Evolutionary conservation across 1,140 invertebrate species (phyloP).

Genomic region (Drosophila melanogaster): Release_6_plus_ISO1_MT NC_004354.4:1676001-1676500

Average conservation of each 20-base stretch:
- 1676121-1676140: slow-evolving; percentile 85
- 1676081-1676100: slow-evolving; percentile 51
- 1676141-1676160: slow-evolving; percentile 85
- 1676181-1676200: slow-evolving; percentile 94
- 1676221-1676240: slow-evolving; percentile 12
- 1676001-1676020: slow-evolving; percentile 33
- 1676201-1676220: slow-evolving; percentile 75
- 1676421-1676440: slow-evolving; percentile 6
- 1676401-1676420: slow-evolving; percentile 75
- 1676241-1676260: slow-evolving; percentile 86
- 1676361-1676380: slow-evolving; percentile 87
- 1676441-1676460: slow-evolving; percentile 2
- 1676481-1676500: neutral
- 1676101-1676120: slow-evolving; percentile 87
- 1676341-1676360: slow-evolving; percentile 92
- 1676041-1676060: slow-evolving; percentile 74
- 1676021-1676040: slow-evolving; percentile 51
- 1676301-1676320: slow-evolving; percentile 94
- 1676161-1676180: slow-evolving; percentile 94
- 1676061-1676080: slow-evolving; percentile 72
- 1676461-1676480: slow-evolving; percentile 6
- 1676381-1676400: slow-evolving; percentile 87
- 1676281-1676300: slow-evolving; percentile 94
- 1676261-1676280: slow-evolving; percentile 90
- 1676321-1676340: slow-evolving; percentile 93